phyloP scores from a whole-genome alignment of 2,113 vertebrate genomes.

The Electrona antarctica region DNA sequence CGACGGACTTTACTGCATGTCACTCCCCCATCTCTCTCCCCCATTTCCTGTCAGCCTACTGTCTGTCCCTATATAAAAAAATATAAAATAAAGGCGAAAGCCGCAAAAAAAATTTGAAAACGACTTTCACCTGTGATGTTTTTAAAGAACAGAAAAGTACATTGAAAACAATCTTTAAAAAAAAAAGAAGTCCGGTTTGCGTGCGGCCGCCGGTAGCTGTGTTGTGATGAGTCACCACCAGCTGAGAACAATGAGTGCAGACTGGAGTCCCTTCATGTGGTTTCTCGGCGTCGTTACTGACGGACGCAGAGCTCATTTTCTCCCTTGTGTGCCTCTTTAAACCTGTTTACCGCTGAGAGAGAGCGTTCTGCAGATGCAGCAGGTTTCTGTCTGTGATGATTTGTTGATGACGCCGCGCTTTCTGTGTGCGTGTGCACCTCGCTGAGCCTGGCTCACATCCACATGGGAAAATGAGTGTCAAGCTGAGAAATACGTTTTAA shows the following conservation, averaged over 20 bases:
- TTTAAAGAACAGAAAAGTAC: too few species aligned
- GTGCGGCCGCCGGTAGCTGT: background rate
- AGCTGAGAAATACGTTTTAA: constrained; percentile 18
- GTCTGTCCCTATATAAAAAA: too few species aligned
- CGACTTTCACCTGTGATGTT: too few species aligned
- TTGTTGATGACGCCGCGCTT: constrained; percentile 45
- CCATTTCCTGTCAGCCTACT: too few species aligned
- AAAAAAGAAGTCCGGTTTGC: too few species aligned
- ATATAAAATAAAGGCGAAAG: too few species aligned
- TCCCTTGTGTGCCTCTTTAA: constrained; percentile 57
- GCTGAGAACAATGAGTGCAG: constrained; percentile 37
- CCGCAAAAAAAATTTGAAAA: too few species aligned
- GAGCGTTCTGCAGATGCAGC: constrained; percentile 65
- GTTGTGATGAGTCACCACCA: constrained; percentile 27
- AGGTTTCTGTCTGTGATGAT: constrained; percentile 54
- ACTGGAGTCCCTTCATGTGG: constrained; percentile 60
- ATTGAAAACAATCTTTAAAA: too few species aligned
- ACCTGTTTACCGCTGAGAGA: constrained; percentile 44
- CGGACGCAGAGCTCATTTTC: constrained; percentile 9
- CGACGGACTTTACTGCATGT: too few species aligned
- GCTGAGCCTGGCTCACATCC: constrained; percentile 40
- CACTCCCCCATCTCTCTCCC: too few species aligned
- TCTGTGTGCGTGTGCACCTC: constrained; percentile 34
- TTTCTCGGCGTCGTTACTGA: constrained; percentile 41
- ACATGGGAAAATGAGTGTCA: background rate